A percentile compares a stretch with the other conserved stretches of the same genome.
These are phyloP conservation scores for Acheta domesticus DNA, from an alignment of 2,888 invertebrate genomes.

Conservation along the genomic window DNA sequence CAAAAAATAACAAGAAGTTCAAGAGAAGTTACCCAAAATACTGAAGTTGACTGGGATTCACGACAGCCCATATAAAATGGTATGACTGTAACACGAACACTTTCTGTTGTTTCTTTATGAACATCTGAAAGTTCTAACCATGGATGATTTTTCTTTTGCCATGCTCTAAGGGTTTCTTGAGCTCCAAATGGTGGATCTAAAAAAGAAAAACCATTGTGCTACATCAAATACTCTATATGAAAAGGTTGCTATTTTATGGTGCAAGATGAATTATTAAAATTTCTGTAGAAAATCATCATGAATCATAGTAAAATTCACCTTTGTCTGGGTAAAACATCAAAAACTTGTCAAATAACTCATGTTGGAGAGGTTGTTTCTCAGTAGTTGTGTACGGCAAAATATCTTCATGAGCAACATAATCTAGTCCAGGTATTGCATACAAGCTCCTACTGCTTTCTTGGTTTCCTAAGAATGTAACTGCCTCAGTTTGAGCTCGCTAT, in stretches of 20 bases:
- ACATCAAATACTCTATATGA: no score
- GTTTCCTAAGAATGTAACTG: slow-evolving; percentile 94
- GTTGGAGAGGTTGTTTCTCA: slow-evolving; percentile 85
- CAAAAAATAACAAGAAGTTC: no score
- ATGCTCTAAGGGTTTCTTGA: slow-evolving; percentile 85
- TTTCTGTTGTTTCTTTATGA: slow-evolving; percentile 95
- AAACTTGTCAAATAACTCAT: slow-evolving; percentile 96
- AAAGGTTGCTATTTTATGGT: no score
- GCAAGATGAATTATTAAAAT: no score
- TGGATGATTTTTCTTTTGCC: slow-evolving; percentile 97
- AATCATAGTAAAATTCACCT: slow-evolving; percentile 50
- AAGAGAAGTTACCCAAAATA: slow-evolving; percentile 73
- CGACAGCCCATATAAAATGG: slow-evolving; percentile 97
- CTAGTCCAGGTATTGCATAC: slow-evolving; percentile 94
- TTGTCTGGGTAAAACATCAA: slow-evolving; percentile 73
- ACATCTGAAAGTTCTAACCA: slow-evolving; percentile 96
- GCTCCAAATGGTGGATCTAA: slow-evolving; percentile 81
- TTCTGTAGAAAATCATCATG: no score
- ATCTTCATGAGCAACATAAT: slow-evolving; percentile 98
- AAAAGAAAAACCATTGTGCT: slow-evolving; percentile 27
- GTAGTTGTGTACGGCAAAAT: slow-evolving; percentile 90
- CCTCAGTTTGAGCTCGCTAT: slow-evolving; percentile 95
- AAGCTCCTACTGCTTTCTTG: slow-evolving; percentile 92
- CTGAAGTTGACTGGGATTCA: slow-evolving; percentile 84
- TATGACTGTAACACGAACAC: slow-evolving; percentile 93